phyloP scores from a whole-genome alignment of 2,888 invertebrate species.

The Bombylius discolor region DNA sequence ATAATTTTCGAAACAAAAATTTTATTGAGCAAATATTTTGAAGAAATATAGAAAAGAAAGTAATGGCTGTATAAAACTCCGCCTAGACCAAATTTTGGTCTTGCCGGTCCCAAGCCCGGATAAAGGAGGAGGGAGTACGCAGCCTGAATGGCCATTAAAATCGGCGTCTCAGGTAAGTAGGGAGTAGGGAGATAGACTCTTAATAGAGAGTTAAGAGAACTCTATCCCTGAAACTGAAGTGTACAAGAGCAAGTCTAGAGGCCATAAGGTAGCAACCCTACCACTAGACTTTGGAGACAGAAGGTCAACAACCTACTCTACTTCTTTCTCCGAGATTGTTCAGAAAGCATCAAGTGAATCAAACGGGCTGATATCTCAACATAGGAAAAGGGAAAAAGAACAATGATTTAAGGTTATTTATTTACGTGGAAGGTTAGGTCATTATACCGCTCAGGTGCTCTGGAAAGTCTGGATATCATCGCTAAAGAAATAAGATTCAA shows the following conservation, averaged over 20 bases:
- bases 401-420: no score
- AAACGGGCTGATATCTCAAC: no score
- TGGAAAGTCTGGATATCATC: no score
- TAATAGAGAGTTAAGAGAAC: background rate
- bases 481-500: no score
- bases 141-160: background rate
- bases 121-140: background rate
- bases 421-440: no score
- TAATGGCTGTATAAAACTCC: background rate
- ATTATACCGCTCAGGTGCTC: no score
- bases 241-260: background rate
- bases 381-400: no score
- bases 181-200: background rate
- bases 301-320: background rate
- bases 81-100: background rate
- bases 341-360: no score
- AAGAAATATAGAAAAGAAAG: no score
- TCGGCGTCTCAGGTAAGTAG: background rate
- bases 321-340: no score
- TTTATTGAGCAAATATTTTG: no score
- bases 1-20: no score
- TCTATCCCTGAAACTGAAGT: background rate
- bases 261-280: background rate
- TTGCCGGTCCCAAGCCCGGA: background rate
- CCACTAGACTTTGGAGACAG: background rate